Evolutionary conservation across 1,140 invertebrate species (phyloP).

Genomic region (Halyomorpha halys): DNA sequence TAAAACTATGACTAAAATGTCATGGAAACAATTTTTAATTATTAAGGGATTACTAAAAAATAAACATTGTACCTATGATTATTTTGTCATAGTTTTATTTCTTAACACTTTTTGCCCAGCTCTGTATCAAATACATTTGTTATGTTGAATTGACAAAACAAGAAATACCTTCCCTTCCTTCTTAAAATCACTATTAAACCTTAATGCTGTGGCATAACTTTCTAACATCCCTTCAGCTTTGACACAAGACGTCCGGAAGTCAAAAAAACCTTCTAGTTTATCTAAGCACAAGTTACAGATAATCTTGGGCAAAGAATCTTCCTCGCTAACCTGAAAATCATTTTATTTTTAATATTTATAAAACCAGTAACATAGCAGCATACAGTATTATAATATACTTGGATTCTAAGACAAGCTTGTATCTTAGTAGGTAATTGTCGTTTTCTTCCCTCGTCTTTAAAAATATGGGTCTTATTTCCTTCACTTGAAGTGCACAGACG

Average conservation of each 20-base stretch:
- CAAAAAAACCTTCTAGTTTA: conserved; percentile 49
- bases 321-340: conserved; percentile 48
- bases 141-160: too few species aligned
- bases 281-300: conserved; percentile 53
- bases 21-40: too few species aligned
- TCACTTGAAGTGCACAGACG: conserved; percentile 54
- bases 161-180: conserved; percentile 47
- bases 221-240: conserved; percentile 56
- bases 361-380: not conserved
- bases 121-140: too few species aligned
- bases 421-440: conserved; percentile 55
- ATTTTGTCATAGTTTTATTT: too few species aligned
- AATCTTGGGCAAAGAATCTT: conserved; percentile 57
- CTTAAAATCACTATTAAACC: conserved; percentile 49
- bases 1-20: too few species aligned
- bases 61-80: too few species aligned
- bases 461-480: conserved; percentile 53
- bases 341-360: too few species aligned
- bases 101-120: too few species aligned
- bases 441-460: conserved; percentile 50
- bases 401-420: conserved; percentile 48
- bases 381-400: conserved; percentile 36
- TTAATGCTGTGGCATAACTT: conserved; percentile 49
- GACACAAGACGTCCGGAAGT: conserved; percentile 52
- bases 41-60: too few species aligned